These are phyloP conservation scores for Galeopsomyia nigrocyanea DNA, from an alignment of 2,888 invertebrate species.

Conservation along the genomic window DNA sequence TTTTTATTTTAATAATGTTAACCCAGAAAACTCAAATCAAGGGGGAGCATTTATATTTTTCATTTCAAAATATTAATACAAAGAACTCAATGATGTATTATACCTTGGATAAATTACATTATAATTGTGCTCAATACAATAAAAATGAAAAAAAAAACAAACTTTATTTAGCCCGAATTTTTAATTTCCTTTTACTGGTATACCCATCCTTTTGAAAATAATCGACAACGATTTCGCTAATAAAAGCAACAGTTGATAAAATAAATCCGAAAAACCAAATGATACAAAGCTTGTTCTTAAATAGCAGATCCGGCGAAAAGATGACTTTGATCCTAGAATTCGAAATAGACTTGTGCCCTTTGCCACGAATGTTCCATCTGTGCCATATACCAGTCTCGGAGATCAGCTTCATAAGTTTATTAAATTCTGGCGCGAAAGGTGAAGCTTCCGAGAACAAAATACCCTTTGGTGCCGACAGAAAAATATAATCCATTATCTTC, in stretches of 20 bases:
- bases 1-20: no score
- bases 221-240: conserved; percentile 7
- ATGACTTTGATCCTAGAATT: neutral
- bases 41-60: no score
- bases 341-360: neutral
- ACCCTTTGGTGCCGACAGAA: conserved; percentile 29
- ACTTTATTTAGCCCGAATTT: no score
- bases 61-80: no score
- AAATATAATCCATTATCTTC: conserved; percentile 16
- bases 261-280: neutral
- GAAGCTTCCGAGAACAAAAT: conserved; percentile 9
- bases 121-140: no score
- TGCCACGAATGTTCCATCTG: neutral
- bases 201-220: neutral
- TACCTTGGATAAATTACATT: no score
- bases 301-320: neutral
- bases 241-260: neutral
- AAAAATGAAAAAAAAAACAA: no score
- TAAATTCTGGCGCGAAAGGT: conserved; percentile 6
- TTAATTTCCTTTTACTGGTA: neutral
- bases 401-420: neutral
- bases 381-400: neutral
- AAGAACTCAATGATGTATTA: no score
- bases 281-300: neutral
- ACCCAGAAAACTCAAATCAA: no score